phyloP scores from a whole-genome alignment of 1,140 invertebrate species.

The Drosophila nigrodunni region DNA sequence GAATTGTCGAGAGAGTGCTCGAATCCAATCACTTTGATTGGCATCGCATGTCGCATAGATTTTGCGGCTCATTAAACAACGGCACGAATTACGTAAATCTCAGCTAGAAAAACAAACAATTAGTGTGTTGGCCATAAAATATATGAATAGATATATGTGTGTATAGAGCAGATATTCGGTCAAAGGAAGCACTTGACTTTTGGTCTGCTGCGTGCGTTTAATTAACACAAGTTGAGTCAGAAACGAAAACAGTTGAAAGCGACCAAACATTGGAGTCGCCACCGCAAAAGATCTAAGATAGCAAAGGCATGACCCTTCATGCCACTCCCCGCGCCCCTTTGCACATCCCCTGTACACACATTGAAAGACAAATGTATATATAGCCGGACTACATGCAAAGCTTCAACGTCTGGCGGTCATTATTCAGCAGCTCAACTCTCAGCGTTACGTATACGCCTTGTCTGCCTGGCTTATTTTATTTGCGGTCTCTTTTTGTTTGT shows the following conservation, averaged over 20 bases:
- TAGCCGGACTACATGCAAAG: constrained; percentile 25
- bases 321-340: constrained; percentile 17
- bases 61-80: constrained; percentile 70
- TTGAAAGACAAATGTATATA: background rate
- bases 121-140: constrained; percentile 71
- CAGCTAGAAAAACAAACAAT: constrained; percentile 60
- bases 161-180: constrained; percentile 3
- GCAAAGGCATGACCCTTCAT: background rate
- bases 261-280: constrained; percentile 69
- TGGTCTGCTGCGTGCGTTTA: constrained; percentile 59
- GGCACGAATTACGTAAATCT: constrained; percentile 9
- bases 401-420: constrained; percentile 67
- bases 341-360: constrained; percentile 14
- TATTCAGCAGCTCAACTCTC: constrained; percentile 67
- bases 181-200: constrained; percentile 69
- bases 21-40: constrained; percentile 72
- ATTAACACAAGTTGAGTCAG: constrained; percentile 58
- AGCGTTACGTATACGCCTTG: constrained; percentile 76
- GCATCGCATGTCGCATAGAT: constrained; percentile 81
- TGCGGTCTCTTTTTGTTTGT: constrained; percentile 56
- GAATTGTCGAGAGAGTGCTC: constrained; percentile 1
- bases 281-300: constrained; percentile 71
- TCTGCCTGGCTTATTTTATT: constrained; percentile 65
- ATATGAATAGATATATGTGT: constrained; percentile 50
- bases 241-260: constrained; percentile 60